Conservation (phyloP, 2,113 vertebrate species). For the Mastomys coucha region DNA sequence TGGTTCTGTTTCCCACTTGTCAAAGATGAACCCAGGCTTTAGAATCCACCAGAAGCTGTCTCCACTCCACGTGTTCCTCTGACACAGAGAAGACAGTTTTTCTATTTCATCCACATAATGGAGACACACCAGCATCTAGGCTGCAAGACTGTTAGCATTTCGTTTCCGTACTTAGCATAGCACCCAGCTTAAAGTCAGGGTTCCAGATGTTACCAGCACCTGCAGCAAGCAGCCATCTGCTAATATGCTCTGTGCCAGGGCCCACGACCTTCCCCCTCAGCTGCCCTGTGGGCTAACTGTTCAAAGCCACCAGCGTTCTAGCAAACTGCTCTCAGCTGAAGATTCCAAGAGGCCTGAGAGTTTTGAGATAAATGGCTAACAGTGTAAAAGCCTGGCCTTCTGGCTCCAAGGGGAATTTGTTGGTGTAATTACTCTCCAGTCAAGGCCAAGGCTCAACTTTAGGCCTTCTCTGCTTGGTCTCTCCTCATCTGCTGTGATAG, state of each 20-base stretch:
- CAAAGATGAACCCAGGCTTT: not conserved
- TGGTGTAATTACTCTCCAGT: not conserved
- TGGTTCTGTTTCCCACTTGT: not conserved
- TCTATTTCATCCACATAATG: not conserved
- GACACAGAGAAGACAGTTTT: not conserved
- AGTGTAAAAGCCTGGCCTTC: not conserved
- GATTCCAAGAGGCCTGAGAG: not conserved
- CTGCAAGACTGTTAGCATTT: not conserved
- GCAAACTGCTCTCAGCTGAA: not conserved
- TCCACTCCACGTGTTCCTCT: not conserved
- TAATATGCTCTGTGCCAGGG: not conserved
- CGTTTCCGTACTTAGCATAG: not conserved
- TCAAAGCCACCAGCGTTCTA: not conserved
- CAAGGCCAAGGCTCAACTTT: not conserved
- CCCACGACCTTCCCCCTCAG: accelerated
- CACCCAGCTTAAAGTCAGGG: not conserved
- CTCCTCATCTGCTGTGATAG: not conserved
- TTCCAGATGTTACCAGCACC: no score
- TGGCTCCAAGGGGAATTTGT: not conserved
- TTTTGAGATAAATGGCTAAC: not conserved
- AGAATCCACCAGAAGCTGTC: not conserved
- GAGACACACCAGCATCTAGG: not conserved
- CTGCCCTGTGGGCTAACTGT: not conserved
- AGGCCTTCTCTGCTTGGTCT: not conserved
- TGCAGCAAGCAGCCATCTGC: not conserved